phyloP scores from a whole-genome alignment of 2,888 invertebrate species.

The Drosophila buzzatii region DNA sequence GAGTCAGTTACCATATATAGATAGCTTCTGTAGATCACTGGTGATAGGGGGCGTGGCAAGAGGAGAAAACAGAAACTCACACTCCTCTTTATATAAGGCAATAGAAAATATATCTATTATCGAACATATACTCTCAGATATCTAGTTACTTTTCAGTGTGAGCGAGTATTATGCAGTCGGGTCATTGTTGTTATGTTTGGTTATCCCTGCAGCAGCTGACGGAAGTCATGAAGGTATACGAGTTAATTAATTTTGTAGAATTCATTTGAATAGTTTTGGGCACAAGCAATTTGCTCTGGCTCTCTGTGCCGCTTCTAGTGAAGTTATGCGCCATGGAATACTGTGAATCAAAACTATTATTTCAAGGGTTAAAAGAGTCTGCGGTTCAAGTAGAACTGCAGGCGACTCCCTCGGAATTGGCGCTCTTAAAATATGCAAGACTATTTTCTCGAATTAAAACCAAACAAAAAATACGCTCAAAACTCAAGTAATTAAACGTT shows the following conservation, averaged over 20 bases:
- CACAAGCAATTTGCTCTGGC: constrained; percentile 34
- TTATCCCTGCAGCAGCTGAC: constrained; percentile 32
- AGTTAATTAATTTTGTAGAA: constrained; percentile 50
- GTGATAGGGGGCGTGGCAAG: no score
- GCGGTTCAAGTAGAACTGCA: neutral
- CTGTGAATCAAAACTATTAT: constrained; percentile 9
- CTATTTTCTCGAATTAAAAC: constrained; percentile 23
- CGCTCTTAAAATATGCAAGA: constrained; percentile 28
- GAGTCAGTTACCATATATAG: no score
- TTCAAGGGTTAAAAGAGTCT: neutral
- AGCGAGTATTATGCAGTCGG: neutral
- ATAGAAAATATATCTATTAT: no score
- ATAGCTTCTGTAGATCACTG: no score
- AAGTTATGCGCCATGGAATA: constrained; percentile 10
- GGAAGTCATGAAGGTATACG: constrained; percentile 56
- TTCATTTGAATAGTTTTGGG: constrained; percentile 38
- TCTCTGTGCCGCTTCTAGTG: constrained; percentile 21
- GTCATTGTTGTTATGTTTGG: neutral
- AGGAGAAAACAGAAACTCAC: no score
- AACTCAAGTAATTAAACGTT: constrained; percentile 34
- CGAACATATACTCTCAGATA: no score
- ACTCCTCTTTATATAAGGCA: no score
- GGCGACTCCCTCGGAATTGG: constrained; percentile 19
- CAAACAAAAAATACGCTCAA: constrained; percentile 15
- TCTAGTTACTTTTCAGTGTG: neutral